A percentile compares a stretch with the other conserved stretches of the same genome.
Evolutionary conservation across 1,140 invertebrate species (phyloP).

Genomic region (Scaptomyza graminum): DNA sequence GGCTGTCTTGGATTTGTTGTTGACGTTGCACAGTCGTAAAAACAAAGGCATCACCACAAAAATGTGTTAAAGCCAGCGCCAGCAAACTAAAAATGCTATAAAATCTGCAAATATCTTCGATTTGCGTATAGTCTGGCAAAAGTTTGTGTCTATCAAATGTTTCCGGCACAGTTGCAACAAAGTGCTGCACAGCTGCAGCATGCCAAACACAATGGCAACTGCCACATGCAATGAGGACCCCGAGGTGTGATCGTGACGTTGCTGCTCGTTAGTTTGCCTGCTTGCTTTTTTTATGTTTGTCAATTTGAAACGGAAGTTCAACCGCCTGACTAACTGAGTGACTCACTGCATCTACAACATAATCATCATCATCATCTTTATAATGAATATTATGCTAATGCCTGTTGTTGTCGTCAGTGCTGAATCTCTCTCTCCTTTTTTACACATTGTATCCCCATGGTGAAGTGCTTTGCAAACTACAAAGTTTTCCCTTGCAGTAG

Average conservation of each 20-base stretch:
- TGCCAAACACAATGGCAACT: slow-evolving; percentile 33
- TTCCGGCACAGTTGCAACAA: slow-evolving; percentile 65
- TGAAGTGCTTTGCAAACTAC: slow-evolving; percentile 17
- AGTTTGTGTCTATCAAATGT: slow-evolving; percentile 58
- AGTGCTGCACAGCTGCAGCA: slow-evolving; percentile 32
- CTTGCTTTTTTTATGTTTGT: slow-evolving; percentile 29
- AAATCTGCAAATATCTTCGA: slow-evolving; percentile 45
- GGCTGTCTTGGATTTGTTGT: slow-evolving; percentile 72
- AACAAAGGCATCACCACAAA: slow-evolving; percentile 19
- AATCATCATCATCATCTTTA: slow-evolving; percentile 21
- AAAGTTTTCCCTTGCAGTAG: slow-evolving; percentile 45
- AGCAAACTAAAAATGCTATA: slow-evolving; percentile 22
- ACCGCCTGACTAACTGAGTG: background rate
- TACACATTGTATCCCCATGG: slow-evolving; percentile 43
- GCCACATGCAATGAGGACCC: slow-evolving; percentile 44
- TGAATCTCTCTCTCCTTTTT: slow-evolving; percentile 6
- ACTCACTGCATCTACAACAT: slow-evolving; percentile 10
- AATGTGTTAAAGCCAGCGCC: slow-evolving; percentile 59
- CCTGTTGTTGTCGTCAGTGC: slow-evolving; percentile 29
- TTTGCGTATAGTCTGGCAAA: slow-evolving; percentile 38
- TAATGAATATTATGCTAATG: slow-evolving; percentile 39
- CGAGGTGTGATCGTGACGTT: slow-evolving; percentile 49
- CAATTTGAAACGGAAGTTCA: slow-evolving; percentile 73
- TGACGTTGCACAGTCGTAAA: slow-evolving; percentile 64
- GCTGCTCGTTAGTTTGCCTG: slow-evolving; percentile 62